Base-by-base conservation (phyloP, 2,113 vertebrate genomes). In the Actenoides lindsayi region DNA sequence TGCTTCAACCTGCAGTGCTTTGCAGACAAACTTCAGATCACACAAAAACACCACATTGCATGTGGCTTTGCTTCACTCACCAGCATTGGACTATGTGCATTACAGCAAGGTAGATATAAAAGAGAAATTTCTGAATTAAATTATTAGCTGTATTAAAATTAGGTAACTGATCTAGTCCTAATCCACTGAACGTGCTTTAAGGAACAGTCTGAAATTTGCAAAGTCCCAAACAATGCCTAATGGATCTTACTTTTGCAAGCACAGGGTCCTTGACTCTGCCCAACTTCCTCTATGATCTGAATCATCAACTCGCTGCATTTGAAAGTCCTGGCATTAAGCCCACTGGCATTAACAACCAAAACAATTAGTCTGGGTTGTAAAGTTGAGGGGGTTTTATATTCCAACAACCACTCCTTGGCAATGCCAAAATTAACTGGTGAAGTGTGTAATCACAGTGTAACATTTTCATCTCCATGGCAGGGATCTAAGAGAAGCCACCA, bases 61-160 rank as follows among this genome's bases (percentile, higher is more conserved):
- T 1, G 8, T 11, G n/a, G 13, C n/a, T 44, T 80, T 80, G 67
- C 67, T 63, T 56, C 0, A 0, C 0, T 0, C 16, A 59, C 25
- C 18, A 63, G 3, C 5, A 59, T 0, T 50, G 30, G 33, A 67
- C 39, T 91, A 9, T 1, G 2, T 28, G 28, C 41, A 23, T 39
- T 44, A 77, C 16, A 90, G 54, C 37, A 83, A 75, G 10, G 68
- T 17, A 82, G 27, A 30, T 25, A 48, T 6, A 41, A 59, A 93
- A 60, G 9, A 81, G 15, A 41, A n/a, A 50, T 54, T 78, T 74
- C 31, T 71, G 24, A 59, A 50, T 18, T 7, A 5, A 35, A 41
- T 23, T 65, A 79, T 13, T 18, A 74, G 18, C 25, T 2, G 2
- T 3, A 0, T 16, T 67, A 44, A 56, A 77, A 65, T 7, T 27